These are phyloP conservation scores for Noctua fimbriata DNA, from an alignment of 2,888 invertebrate genomes.

Conservation along the genomic window DNA sequence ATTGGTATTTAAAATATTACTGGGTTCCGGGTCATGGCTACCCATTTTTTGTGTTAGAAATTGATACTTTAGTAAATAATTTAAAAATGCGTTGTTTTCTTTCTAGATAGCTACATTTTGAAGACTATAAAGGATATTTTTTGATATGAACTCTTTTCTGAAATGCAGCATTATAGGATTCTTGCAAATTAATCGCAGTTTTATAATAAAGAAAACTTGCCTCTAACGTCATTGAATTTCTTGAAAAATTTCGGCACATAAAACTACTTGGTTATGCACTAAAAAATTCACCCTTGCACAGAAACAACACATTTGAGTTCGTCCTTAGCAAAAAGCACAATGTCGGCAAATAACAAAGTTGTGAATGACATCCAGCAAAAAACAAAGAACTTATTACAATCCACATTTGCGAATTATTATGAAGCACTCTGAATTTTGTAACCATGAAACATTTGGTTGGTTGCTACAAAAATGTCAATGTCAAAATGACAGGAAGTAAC, in stretches of 20 bases:
- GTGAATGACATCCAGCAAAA: constrained; percentile 26
- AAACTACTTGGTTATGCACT: neutral
- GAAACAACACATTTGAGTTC: neutral
- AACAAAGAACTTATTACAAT: neutral
- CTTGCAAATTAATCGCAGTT: neutral
- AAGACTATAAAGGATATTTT: neutral
- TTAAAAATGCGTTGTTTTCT: neutral
- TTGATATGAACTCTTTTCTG: neutral
- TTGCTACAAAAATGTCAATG: constrained; percentile 22
- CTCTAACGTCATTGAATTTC: neutral
- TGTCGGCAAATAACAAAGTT: constrained; percentile 22
- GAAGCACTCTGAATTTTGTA: neutral
- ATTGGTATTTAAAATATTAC: constrained; percentile 21
- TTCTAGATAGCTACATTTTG: neutral
- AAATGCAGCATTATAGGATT: neutral
- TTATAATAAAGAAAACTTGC: neutral
- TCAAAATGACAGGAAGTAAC: constrained; percentile 9
- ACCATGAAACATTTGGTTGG: neutral
- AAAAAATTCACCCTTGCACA: neutral
- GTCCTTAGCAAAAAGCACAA: neutral
- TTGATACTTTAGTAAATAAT: neutral
- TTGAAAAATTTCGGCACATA: neutral
- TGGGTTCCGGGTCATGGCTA: constrained; percentile 35
- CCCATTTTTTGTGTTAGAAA: constrained; percentile 7
- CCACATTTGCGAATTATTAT: neutral